These are phyloP conservation scores for Tenthredo notha DNA, from an alignment of 2,888 invertebrate genomes.

Conservation along the genomic window DNA sequence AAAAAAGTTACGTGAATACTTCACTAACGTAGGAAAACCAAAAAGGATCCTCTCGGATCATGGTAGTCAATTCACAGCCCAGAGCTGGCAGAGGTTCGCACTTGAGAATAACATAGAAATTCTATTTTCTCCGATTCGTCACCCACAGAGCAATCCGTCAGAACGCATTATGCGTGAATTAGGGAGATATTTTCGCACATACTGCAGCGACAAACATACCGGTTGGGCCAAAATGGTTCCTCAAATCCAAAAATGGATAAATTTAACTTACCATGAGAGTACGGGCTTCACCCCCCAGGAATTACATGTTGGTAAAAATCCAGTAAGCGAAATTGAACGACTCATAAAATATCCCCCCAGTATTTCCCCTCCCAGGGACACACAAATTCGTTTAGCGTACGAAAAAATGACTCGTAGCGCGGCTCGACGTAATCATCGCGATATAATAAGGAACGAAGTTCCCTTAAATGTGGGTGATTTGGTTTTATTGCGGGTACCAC, in stretches of 20 bases:
- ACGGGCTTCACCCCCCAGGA: background rate
- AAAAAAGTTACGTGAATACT: too few species aligned
- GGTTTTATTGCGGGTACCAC: too few species aligned
- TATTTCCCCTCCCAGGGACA: too few species aligned
- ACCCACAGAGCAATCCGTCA: constrained; percentile 58
- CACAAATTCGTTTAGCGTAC: too few species aligned
- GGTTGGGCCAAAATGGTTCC: background rate
- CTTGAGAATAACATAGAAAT: background rate
- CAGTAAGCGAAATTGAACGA: background rate
- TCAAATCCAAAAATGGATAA: background rate
- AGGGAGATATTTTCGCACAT: constrained; percentile 20
- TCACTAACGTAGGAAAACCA: too few species aligned
- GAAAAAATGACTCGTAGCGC: too few species aligned
- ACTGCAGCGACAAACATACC: constrained; percentile 28
- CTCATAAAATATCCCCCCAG: too few species aligned
- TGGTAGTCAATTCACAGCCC: constrained; percentile 58
- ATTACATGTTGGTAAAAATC: constrained; percentile 19
- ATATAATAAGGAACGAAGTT: too few species aligned
- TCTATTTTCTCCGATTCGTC: constrained; percentile 40
- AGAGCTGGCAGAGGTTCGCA: too few species aligned
- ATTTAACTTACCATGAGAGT: background rate
- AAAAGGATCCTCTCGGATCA: constrained; percentile 35
- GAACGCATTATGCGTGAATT: constrained; percentile 56
- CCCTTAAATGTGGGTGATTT: too few species aligned
- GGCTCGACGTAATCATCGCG: too few species aligned